Percentiles rank a stretch among this genome's conserved stretches.
Evolutionary conservation across 2,888 invertebrate genomes (phyloP).

Genomic region (Stenodema calcarata): DNA sequence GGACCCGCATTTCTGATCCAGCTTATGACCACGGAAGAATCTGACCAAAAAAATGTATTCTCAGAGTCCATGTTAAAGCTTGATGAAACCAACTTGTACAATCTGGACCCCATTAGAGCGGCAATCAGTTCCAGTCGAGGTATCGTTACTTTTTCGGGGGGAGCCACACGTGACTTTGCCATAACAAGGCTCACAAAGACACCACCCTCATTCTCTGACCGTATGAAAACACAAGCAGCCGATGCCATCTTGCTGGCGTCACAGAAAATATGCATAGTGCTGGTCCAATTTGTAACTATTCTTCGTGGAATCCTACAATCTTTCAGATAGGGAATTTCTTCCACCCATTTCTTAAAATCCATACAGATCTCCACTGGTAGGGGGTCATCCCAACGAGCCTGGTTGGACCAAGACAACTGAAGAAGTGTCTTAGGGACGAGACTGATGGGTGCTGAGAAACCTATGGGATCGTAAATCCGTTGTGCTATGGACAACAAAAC

Average conservation of each 20-base stretch:
- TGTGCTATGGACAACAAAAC: constrained; percentile 27
- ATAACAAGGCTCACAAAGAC: constrained; percentile 24
- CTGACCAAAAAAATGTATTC: constrained; percentile 36
- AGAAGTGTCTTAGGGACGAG: constrained; percentile 18
- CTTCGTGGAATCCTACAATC: background rate
- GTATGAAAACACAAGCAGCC: constrained; percentile 42
- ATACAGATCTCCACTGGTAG: background rate
- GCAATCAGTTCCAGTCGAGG: constrained; percentile 47
- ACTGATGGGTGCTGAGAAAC: constrained; percentile 5
- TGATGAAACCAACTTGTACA: constrained; percentile 3
- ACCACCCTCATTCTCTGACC: constrained; percentile 11
- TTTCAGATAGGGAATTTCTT: background rate
- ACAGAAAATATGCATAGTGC: constrained; percentile 39
- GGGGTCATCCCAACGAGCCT: constrained; percentile 8
- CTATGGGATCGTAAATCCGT: constrained; percentile 19
- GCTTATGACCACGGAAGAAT: constrained; percentile 42
- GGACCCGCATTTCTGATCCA: constrained; percentile 38
- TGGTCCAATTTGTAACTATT: background rate
- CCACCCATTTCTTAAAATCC: background rate
- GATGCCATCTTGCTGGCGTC: constrained; percentile 47
- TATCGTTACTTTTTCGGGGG: constrained; percentile 21
- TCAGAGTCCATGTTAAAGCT: background rate
- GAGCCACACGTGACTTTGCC: constrained; percentile 40
- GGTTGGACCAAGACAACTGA: constrained; percentile 11
- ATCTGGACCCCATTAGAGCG: constrained; percentile 35